Base-by-base conservation (phyloP, 2,113 vertebrate species). In the Hystrix cristata region DNA sequence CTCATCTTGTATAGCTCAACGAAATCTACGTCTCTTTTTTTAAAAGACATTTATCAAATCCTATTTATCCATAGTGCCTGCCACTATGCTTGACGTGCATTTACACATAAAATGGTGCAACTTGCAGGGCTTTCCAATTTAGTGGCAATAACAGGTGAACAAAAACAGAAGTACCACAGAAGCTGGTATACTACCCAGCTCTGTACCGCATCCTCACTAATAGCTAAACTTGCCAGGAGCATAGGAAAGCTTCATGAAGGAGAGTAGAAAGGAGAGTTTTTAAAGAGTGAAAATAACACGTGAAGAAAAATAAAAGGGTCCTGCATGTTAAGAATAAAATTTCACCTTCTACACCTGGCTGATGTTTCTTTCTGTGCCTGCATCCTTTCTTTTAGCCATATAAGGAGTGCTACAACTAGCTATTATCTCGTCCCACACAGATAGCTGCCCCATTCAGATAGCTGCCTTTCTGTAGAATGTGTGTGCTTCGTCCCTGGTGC, bases 391-490 rank as follows among this genome's bases (percentile, higher is more conserved):
- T 96, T 57, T 79, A 81, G 57, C 43, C 38, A 11, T 34, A 34
- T 25, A 85, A 80, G 91, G 46, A 59, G 14, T 11, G 34, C 43
- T 74, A 86, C 60, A 53, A 18, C 21, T 64, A 46, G 48, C 15
- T 71, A 38, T 43, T 86, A 31, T 43, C 43, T 60, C 9, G 38
- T 90, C 71, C 64, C 29, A 27, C 48, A 67, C 60, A 90, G 51
- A 67, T 13, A 5, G n/a, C 11, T 11, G 27, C 31, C 72, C 51
- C 10, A 1, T 43, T 55, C 38, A 12, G 5, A 94, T 79, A 5
- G 16, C 82, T 76, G 71, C 67, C 85, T 64, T 67, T 89, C 69
- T 71, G 46, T 23, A 96, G 65, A 86, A 93, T 81, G 43, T 60
- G 11, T 82, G 23, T 46, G n/a, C 23, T 14, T n/a, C 18, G 7